Evolutionary conservation across 2,797 vertebrate species (phyloP), one percentile per base, ranked within the genome.

Genomic region (Spondyliosoma cantharus): DNA sequence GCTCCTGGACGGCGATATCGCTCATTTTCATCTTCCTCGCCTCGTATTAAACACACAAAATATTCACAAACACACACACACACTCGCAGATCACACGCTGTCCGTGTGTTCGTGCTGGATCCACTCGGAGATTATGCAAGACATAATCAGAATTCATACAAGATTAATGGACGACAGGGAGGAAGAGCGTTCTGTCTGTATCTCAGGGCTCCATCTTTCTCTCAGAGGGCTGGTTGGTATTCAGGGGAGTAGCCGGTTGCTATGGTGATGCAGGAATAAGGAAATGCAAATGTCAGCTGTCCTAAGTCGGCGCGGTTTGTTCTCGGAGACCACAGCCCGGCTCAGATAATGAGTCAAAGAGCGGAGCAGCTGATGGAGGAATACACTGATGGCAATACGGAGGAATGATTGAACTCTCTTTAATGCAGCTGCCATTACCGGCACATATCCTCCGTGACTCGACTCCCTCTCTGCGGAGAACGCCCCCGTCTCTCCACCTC

Each of bases 231-330:
- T 92, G 89, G 90, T 95, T 93, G 89, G 87, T 93, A 93, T 94
- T 94, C 92, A 91, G 81, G 88, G 87, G 92, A 94, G 92, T 92
- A 90, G 89, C 86, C 50, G 25, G 93, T 93, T 94, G 86, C 93
- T 56, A 94, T 93, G 91, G 94, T 71, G 83, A 94, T 59, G 25
- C 86, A 84, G 86, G 90, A 90, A 89, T 92, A 91, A 92, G 87
- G 86, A 93, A 91, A 94, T 92, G 91, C 91, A 90, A 93, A 93
- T 90, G 93, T 93, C 90, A 92, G 88, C 90, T 85, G 85, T 91
- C 87, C 85, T 90, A 91, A 90, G 80, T 93, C 87, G 89, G 86
- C 77, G 90, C 88, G 86, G 81, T 90, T 92, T 87, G 78, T 91
- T 90, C 87, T 88, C 7, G 7, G 71, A 86, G 78, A 74, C 76